These are phyloP conservation scores for Zaprionus davidi DNA, from an alignment of 1,140 invertebrate species.

Conservation along the genomic window DNA sequence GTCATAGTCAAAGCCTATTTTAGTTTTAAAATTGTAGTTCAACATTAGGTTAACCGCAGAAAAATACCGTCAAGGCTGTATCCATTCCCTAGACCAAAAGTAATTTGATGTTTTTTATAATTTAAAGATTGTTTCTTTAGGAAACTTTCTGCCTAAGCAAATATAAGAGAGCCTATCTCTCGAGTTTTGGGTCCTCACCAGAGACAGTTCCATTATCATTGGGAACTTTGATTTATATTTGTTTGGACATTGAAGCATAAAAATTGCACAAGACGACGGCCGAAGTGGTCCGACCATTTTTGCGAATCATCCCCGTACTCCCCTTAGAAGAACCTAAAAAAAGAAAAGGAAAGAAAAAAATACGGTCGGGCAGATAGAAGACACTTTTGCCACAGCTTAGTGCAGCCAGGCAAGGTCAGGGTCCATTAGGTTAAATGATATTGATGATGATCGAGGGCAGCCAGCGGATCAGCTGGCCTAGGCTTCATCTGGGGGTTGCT, in stretches of 20 bases:
- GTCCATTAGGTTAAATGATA: slow-evolving; percentile 83
- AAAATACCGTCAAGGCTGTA: not conserved
- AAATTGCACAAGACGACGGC: slow-evolving; percentile 44
- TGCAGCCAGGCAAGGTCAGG: slow-evolving; percentile 72
- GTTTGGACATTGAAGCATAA: slow-evolving; percentile 71
- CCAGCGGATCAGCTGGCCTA: slow-evolving; percentile 63
- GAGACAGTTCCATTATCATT: slow-evolving; percentile 20
- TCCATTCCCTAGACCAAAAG: not conserved
- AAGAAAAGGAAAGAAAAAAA: slow-evolving; percentile 36
- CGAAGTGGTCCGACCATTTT: not conserved
- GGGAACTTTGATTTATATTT: slow-evolving; percentile 75
- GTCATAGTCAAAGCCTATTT: too few relatives aligned
- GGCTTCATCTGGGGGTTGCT: slow-evolving; percentile 47
- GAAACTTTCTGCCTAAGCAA: slow-evolving; percentile 60
- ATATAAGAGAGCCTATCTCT: slow-evolving; percentile 16
- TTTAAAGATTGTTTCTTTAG: slow-evolving; percentile 1
- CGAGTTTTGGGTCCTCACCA: not conserved
- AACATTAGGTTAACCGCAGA: not conserved
- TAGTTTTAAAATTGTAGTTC: too few relatives aligned
- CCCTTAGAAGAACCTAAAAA: slow-evolving; percentile 55
- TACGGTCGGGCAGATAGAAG: slow-evolving; percentile 61
- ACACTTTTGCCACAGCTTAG: slow-evolving; percentile 81
- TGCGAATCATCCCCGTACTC: slow-evolving; percentile 24
- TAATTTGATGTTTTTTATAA: not conserved
- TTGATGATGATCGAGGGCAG: slow-evolving; percentile 66